Evolutionary conservation across 1,140 invertebrate genomes (phyloP).

Genomic region (Drosophila seguyi): DNA sequence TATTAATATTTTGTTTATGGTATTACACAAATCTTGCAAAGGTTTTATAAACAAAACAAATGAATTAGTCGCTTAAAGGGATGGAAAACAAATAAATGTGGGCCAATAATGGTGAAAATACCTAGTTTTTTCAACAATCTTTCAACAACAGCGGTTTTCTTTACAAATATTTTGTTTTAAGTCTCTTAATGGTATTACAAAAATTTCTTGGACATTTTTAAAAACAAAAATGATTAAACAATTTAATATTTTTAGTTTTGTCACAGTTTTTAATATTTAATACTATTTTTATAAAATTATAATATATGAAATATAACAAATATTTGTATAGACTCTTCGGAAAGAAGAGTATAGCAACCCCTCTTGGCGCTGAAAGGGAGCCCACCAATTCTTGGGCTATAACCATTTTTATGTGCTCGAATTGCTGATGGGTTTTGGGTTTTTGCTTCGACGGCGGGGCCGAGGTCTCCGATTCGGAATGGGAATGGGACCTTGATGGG

Average conservation of each 20-base stretch:
- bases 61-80: no score
- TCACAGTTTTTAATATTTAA: no score
- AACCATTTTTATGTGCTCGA: slow-evolving; percentile 71
- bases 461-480: slow-evolving; percentile 16
- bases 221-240: no score
- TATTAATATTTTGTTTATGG: no score
- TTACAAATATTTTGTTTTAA: not conserved
- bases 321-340: not conserved
- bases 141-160: not conserved
- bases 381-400: slow-evolving; percentile 42
- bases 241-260: no score
- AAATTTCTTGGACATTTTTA: no score
- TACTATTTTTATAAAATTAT: no score
- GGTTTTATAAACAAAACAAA: no score
- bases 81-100: no score
- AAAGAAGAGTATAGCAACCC: slow-evolving; percentile 6
- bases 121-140: not conserved
- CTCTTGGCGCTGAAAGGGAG: not conserved
- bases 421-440: slow-evolving; percentile 67
- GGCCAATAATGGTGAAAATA: accelerated
- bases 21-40: no score
- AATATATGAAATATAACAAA: no score
- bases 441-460: slow-evolving; percentile 18
- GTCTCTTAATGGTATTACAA: not conserved
- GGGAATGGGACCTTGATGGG: slow-evolving; percentile 25